Percentiles rank a stretch among this genome's conserved stretches.
These are phyloP conservation scores for Cheilosia grossa DNA, from an alignment of 2,888 invertebrate genomes.

Conservation along the genomic window DNA sequence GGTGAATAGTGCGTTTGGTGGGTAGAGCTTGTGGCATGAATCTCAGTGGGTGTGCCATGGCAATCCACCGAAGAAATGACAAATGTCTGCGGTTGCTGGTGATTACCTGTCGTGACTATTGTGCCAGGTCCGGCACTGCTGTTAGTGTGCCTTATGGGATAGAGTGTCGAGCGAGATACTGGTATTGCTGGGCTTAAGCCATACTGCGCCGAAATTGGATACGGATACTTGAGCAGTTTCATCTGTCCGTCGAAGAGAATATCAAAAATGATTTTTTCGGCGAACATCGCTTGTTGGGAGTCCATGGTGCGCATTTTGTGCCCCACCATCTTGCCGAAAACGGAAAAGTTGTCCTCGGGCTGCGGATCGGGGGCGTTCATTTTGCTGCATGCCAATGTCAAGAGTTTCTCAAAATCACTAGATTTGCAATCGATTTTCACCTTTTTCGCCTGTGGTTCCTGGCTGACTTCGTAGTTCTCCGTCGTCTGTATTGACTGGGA, in stretches of 20 bases:
- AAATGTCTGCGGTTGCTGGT: constrained; percentile 64
- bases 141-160: constrained; percentile 43
- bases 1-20: constrained; percentile 65
- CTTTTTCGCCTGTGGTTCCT: constrained; percentile 78
- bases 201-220: constrained; percentile 46
- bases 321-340: constrained; percentile 82
- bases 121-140: constrained; percentile 18
- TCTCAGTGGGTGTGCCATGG: constrained; percentile 65
- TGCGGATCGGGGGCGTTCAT: constrained; percentile 77
- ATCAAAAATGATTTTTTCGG: constrained; percentile 82
- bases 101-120: constrained; percentile 61
- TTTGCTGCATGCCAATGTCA: constrained; percentile 80
- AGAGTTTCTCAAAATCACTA: constrained; percentile 80
- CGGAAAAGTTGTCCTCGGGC: constrained; percentile 80
- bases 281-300: constrained; percentile 80
- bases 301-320: constrained; percentile 82
- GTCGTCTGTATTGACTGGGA: constrained; percentile 43
- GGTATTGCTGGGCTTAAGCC: constrained; percentile 51
- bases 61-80: constrained; percentile 69
- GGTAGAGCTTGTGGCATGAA: constrained; percentile 69
- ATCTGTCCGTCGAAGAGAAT: constrained; percentile 82
- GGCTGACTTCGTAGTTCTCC: constrained; percentile 69
- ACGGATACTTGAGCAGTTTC: constrained; percentile 79
- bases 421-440: constrained; percentile 80
- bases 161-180: constrained; percentile 57